phyloP scores from a whole-genome alignment of 2,797 vertebrate genomes.

The Heterohyrax brucei region DNA sequence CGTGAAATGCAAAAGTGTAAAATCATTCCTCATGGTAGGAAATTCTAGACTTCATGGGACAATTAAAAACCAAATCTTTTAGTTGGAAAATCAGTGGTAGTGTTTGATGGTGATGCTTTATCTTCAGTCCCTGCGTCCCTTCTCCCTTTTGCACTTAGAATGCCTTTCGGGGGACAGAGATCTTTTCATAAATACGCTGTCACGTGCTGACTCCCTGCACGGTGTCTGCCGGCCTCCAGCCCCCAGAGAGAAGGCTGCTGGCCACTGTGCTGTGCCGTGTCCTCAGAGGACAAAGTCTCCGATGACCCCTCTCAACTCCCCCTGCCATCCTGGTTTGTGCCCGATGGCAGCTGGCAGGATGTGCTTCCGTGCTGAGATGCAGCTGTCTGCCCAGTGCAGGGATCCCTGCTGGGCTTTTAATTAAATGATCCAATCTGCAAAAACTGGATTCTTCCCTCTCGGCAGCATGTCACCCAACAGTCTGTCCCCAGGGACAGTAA shows the following conservation, averaged over 20 bases:
- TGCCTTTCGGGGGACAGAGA: neutral
- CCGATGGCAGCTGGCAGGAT: neutral
- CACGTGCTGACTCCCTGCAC: neutral
- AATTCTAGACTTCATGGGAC: neutral
- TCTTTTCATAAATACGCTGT: neutral
- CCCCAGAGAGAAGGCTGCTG: neutral
- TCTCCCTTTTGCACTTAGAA: neutral
- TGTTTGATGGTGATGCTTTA: neutral
- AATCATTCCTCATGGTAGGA: neutral
- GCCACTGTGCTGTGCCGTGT: neutral
- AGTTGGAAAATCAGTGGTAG: neutral
- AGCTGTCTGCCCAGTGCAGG: neutral
- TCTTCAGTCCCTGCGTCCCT: too few species aligned
- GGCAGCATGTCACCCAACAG: neutral
- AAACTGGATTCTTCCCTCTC: neutral
- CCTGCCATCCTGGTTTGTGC: neutral
- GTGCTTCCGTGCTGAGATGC: neutral
- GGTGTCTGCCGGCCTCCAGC: neutral
- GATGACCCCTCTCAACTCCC: neutral
- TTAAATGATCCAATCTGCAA: neutral
- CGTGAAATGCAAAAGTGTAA: neutral
- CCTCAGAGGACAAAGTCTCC: neutral
- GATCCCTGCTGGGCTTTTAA: slow-evolving; percentile 61
- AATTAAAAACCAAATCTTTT: neutral
- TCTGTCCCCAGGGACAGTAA: neutral